Base-by-base conservation (phyloP, 2,888 invertebrate species). In the Syrphus vitripennis region DNA sequence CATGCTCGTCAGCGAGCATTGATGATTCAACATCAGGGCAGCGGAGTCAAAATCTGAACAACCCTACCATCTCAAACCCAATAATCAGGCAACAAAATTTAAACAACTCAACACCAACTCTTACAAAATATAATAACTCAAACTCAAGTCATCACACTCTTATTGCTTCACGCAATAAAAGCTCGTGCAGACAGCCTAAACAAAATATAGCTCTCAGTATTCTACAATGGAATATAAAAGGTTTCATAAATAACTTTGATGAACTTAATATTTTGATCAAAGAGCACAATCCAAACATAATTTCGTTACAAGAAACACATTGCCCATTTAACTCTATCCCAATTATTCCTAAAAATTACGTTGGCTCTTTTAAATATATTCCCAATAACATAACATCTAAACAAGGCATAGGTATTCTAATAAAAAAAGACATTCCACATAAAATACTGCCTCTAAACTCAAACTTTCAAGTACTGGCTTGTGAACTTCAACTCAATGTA, bases 341-440 rank as follows among this genome's bases (percentile, higher is more conserved):
- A n/a, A n/a, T n/a, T n/a, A n/a, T n/a, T n/a, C n/a, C n/a, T n/a
- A n/a, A n/a, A n/a, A n/a, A n/a, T n/a, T 48, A 19, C 21, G n/a
- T 48, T 3, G 45, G 21, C 19, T 48, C 19, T n/a, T 40, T 40
- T 40, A 1, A 31, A 31, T 7, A 31, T 31, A 31, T 7, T 7
- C 31, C 31, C 31, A 31, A 6, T 6, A 31, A 9, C 7, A 31
- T 7, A 7, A 31, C 31, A 31, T 31, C 19, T 29, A 55, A 55
- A 55, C 55, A 55, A 10, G 55, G 55, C n/a, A 31, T 55, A 31
- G 55, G 14, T 14, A n/a, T 31, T 55, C 14, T 87, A 24, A 42
- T 87, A 12, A 74, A 71, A 26, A 77, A 78, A 37, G 34, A 45
- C 19, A 74, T 81, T 31, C 50, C 81, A 19, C 83, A 87, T 45